These are phyloP conservation scores for Agrotis exclamationis DNA, from an alignment of 2,888 invertebrate species.

Conservation along the genomic window DNA sequence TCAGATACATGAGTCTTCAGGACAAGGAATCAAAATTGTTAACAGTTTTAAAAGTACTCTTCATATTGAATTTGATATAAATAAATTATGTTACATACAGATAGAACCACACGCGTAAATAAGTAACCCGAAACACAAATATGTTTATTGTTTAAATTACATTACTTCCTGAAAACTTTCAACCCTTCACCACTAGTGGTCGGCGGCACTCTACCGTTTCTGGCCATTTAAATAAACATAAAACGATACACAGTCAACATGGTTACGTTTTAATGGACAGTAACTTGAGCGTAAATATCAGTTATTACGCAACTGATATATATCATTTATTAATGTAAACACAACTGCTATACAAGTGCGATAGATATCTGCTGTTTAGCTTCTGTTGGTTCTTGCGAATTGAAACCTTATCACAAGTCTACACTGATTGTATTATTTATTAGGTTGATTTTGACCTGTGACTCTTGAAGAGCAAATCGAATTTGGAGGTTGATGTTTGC, in stretches of 20 bases:
- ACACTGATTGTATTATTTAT: neutral
- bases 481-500: neutral
- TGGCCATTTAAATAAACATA: constrained; percentile 56
- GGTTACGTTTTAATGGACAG: constrained; percentile 44
- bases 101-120: constrained; percentile 4
- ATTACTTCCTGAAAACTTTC: constrained; percentile 44
- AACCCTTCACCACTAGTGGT: constrained; percentile 60
- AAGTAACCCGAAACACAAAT: constrained; percentile 26
- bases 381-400: constrained; percentile 15
- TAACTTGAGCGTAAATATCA: constrained; percentile 41
- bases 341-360: neutral
- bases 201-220: constrained; percentile 42
- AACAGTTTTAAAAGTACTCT: neutral
- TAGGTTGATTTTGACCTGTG: constrained; percentile 7
- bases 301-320: constrained; percentile 38
- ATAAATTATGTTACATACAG: neutral
- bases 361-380: constrained; percentile 15
- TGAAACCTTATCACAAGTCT: constrained; percentile 12
- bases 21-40: neutral
- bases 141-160: constrained; percentile 36
- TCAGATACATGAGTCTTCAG: neutral
- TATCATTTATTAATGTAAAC: constrained; percentile 23
- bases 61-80: neutral
- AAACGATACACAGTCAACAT: constrained; percentile 37
- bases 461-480: neutral